Percentiles rank a stretch among this genome's conserved stretches.
phyloP scores from a whole-genome alignment of 2,113 vertebrate genomes.

The Oostethus manadensis region DNA sequence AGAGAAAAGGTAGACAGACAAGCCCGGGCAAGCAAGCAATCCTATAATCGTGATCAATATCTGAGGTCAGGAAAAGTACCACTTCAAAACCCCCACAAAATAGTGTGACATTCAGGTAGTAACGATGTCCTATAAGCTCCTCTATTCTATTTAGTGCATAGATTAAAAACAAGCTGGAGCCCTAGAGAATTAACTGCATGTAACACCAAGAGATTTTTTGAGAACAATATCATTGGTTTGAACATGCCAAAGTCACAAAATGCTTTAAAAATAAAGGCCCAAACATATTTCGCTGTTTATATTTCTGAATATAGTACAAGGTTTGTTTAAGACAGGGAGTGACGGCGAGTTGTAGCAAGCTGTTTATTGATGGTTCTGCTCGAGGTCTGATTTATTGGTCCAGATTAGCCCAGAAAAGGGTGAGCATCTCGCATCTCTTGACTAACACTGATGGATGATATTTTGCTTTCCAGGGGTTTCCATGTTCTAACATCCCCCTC shows the following conservation, averaged over 20 bases:
- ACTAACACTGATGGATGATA: slow-evolving; percentile 4
- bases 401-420: slow-evolving; percentile 17
- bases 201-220: no score
- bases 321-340: background rate
- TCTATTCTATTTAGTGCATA: no score
- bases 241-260: background rate
- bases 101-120: no score
- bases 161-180: no score
- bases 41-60: no score
- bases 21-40: no score
- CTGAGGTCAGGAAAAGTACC: no score
- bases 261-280: background rate
- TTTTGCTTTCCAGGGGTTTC: slow-evolving; percentile 14
- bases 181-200: no score
- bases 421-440: background rate
- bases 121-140: no score
- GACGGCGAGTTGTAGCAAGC: background rate
- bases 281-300: background rate
- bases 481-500: background rate
- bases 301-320: background rate
- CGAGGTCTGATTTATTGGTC: slow-evolving; percentile 30
- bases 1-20: no score
- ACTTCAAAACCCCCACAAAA: no score
- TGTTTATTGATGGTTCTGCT: background rate
- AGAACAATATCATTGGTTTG: no score